Conservation (phyloP, 2,113 vertebrate genomes). For the Cololabis saira region DNA sequence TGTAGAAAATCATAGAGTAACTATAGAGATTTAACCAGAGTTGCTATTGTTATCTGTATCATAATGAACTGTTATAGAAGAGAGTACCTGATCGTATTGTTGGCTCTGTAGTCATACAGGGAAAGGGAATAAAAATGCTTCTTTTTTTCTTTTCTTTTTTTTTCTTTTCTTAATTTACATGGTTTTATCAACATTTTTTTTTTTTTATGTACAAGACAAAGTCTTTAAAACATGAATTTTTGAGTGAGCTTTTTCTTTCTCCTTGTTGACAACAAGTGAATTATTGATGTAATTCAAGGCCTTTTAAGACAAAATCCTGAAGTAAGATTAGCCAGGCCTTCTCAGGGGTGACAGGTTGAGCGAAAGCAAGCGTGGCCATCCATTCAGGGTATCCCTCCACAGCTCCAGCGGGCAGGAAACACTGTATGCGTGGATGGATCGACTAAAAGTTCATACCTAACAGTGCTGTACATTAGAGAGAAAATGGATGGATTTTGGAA, state of each 20-base stretch:
- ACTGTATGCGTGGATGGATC: conserved; percentile 67
- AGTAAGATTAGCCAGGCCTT: conserved; percentile 71
- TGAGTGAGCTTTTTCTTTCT: conserved; percentile 45
- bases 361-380: conserved; percentile 69
- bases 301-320: conserved; percentile 58
- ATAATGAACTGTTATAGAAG: conserved; percentile 69
- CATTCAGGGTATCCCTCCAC: conserved; percentile 75
- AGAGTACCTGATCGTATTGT: conserved; percentile 64
- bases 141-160: conserved; percentile 24
- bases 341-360: conserved; percentile 76
- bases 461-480: conserved; percentile 68
- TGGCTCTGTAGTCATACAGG: conserved; percentile 57
- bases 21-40: conserved; percentile 79
- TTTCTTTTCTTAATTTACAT: conserved; percentile 50
- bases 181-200: conserved; percentile 60
- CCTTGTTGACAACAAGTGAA: conserved; percentile 55
- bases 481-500: conserved; percentile 68
- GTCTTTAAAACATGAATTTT: conserved; percentile 65
- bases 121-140: conserved; percentile 48
- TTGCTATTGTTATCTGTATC: conserved; percentile 76
- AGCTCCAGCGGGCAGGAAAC: conserved; percentile 67
- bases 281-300: conserved; percentile 65
- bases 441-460: conserved; percentile 10
- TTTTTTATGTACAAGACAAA: conserved; percentile 65
- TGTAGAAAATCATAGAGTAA: conserved; percentile 75